phyloP scores from a whole-genome alignment of 2,113 vertebrate genomes.

The Entomyzon cyanotis region DNA sequence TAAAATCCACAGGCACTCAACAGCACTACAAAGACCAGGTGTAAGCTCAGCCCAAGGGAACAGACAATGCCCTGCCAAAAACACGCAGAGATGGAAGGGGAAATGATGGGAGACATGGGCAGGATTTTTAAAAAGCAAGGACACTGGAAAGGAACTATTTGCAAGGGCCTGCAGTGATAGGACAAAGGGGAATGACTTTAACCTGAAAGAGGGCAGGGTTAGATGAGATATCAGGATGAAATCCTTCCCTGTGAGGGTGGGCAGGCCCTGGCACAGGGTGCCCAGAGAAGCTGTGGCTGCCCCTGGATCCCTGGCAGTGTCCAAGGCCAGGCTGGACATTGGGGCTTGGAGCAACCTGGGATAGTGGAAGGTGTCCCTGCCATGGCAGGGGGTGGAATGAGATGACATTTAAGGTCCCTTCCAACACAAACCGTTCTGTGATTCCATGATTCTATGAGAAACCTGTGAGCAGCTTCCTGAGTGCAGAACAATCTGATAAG shows the following conservation, averaged over 20 bases:
- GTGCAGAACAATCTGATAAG: neutral
- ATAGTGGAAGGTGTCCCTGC: neutral
- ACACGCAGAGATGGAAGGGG: neutral
- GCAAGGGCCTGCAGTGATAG: neutral
- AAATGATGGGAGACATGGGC: neutral
- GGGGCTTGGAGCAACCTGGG: neutral
- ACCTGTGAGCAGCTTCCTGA: neutral
- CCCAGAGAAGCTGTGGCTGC: neutral
- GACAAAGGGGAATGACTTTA: neutral
- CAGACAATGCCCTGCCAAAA: neutral
- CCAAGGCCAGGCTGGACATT: neutral
- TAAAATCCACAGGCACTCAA: neutral
- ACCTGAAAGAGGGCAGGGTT: neutral
- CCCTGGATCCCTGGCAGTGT: neutral
- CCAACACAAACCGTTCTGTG: neutral
- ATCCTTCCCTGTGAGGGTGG: fast-evolving
- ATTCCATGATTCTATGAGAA: neutral
- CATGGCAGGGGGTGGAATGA: too few species aligned
- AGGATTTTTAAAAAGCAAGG: neutral
- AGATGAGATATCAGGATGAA: neutral
- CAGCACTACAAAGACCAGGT: neutral
- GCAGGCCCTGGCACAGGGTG: neutral
- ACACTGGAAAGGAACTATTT: neutral
- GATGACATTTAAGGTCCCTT: neutral
- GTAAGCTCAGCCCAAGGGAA: neutral